Evolutionary conservation across 2,797 vertebrate genomes (phyloP).

Genomic region (Limosa lapponica): DNA sequence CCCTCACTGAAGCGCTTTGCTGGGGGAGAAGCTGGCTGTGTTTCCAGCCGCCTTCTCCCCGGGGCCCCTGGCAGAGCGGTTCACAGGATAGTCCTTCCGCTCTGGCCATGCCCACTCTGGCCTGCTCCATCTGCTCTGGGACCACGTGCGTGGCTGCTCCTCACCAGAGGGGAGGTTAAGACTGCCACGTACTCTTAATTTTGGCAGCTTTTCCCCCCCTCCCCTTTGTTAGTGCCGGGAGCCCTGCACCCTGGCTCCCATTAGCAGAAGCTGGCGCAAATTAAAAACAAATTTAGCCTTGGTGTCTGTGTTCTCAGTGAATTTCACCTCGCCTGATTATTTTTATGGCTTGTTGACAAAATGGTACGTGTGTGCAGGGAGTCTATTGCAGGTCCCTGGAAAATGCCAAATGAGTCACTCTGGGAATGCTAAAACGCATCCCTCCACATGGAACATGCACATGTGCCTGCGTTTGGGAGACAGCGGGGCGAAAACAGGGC

Average conservation of each 20-base stretch:
- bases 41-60: background rate
- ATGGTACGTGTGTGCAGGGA: background rate
- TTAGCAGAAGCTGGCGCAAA: conserved; percentile 35
- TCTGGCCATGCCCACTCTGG: background rate
- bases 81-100: background rate
- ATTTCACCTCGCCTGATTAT: conserved; percentile 35
- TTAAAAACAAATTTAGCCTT: conserved; percentile 56
- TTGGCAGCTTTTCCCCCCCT: background rate
- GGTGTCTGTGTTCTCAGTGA: background rate
- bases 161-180: conserved; percentile 19
- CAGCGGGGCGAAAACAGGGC: background rate
- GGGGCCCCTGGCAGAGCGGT: background rate
- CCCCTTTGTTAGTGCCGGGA: background rate
- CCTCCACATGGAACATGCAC: background rate
- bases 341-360: conserved; percentile 61
- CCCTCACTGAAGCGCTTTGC: background rate
- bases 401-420: conserved; percentile 62
- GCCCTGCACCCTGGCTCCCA: background rate
- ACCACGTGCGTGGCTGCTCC: background rate
- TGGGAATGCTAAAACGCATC: conserved; percentile 22
- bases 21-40: background rate
- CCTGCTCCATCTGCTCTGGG: conserved; percentile 52
- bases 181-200: background rate
- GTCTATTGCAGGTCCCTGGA: conserved; percentile 36
- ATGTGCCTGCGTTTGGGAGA: background rate